These are phyloP conservation scores for Merodon equestris DNA, from an alignment of 2,888 invertebrate genomes.

Conservation along the genomic window DNA sequence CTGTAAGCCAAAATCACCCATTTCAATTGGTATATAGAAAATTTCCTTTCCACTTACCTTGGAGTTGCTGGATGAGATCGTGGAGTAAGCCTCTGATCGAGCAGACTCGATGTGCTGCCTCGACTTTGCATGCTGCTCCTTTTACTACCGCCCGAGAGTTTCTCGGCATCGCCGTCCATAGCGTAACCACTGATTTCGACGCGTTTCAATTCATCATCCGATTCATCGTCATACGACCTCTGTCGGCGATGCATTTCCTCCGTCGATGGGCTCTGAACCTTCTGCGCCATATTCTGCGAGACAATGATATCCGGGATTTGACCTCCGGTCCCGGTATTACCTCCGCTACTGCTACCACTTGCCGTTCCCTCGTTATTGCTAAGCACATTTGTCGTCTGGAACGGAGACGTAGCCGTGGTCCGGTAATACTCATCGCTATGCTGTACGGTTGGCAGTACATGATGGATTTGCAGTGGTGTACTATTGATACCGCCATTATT, in stretches of 20 bases:
- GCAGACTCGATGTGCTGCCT: constrained; percentile 92
- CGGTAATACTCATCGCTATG: constrained; percentile 80
- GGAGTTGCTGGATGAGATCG: constrained; percentile 96
- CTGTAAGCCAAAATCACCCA: constrained; percentile 74
- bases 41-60: constrained; percentile 80
- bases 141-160: constrained; percentile 89
- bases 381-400: constrained; percentile 73
- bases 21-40: no score
- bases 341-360: constrained; percentile 26
- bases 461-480: constrained; percentile 75
- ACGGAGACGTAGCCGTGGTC: constrained; percentile 82
- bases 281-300: constrained; percentile 72
- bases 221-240: constrained; percentile 88
- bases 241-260: constrained; percentile 80
- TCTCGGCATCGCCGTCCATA: constrained; percentile 88
- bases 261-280: constrained; percentile 69
- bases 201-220: constrained; percentile 92
- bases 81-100: constrained; percentile 90
- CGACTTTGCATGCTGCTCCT: constrained; percentile 94
- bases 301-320: constrained; percentile 76
- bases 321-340: constrained; percentile 61
- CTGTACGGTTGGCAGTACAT: constrained; percentile 76
- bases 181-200: constrained; percentile 86
- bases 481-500: constrained; percentile 58
- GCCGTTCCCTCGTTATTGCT: constrained; percentile 65